These are phyloP conservation scores for Panthera tigris DNA, from an alignment of 2,113 vertebrate species.

Conservation along the genomic window DNA sequence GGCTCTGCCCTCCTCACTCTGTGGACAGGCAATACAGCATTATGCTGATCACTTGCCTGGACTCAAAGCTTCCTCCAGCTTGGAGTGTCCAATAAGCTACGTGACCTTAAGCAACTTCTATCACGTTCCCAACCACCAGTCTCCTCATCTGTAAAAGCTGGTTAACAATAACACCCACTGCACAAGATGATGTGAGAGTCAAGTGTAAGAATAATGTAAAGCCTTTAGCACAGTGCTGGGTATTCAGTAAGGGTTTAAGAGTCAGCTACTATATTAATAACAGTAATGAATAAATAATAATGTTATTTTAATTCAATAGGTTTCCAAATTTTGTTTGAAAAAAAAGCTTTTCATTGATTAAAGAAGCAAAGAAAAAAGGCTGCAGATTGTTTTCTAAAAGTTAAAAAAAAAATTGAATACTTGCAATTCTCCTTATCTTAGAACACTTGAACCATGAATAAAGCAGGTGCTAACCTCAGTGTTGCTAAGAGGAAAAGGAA, in stretches of 20 bases:
- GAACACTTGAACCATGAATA: neutral
- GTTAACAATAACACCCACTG: neutral
- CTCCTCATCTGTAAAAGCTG: neutral
- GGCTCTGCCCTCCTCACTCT: neutral
- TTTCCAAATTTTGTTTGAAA: neutral
- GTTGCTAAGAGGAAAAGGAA: neutral
- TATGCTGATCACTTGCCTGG: neutral
- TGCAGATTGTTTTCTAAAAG: neutral
- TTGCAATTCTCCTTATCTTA: neutral
- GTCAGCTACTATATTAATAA: neutral
- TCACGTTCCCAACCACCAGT: neutral
- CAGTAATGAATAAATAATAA: neutral
- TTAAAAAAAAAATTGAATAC: neutral
- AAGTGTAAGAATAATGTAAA: neutral
- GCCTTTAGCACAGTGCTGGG: neutral
- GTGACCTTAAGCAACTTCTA: neutral
- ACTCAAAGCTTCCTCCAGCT: neutral
- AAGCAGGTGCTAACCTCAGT: neutral
- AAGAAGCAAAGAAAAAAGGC: neutral
- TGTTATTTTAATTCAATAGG: neutral
- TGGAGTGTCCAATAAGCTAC: neutral
- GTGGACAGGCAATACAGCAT: neutral
- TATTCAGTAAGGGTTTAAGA: neutral
- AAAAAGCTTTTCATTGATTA: neutral
- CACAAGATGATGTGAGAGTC: neutral